Conservation (phyloP, 2,797 vertebrate species). For the Psittacula echo region DNA sequence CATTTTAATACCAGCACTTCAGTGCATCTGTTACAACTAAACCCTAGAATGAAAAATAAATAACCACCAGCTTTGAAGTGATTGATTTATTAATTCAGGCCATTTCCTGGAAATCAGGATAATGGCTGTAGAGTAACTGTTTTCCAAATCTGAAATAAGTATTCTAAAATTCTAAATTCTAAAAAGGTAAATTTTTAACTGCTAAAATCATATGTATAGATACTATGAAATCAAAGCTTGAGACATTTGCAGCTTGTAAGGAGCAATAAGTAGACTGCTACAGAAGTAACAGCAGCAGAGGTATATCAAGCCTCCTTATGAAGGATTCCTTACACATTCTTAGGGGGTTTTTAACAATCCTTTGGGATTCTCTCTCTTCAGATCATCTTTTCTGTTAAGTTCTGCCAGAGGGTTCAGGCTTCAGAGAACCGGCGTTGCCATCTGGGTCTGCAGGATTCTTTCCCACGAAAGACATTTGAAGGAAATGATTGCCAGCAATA, state of each 20-base stretch:
- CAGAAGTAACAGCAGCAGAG: not conserved
- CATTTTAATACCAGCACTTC: slow-evolving; percentile 51
- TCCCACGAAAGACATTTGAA: not conserved
- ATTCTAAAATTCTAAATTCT: not conserved
- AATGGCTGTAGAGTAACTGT: not conserved
- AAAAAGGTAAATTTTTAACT: slow-evolving; percentile 23
- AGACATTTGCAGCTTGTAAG: not conserved
- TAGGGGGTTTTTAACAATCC: not conserved
- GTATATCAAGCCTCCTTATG: not conserved
- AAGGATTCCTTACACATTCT: not conserved
- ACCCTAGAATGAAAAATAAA: slow-evolving; percentile 69
- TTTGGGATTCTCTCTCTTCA: not conserved
- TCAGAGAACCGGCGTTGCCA: not conserved
- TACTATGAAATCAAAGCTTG: not conserved
- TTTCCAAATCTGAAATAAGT: slow-evolving; percentile 34
- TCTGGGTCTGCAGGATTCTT: not conserved
- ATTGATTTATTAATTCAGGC: slow-evolving; percentile 51
- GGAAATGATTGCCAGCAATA: not conserved
- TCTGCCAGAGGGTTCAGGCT: not conserved
- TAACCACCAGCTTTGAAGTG: slow-evolving; percentile 49
- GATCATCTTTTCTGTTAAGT: not conserved
- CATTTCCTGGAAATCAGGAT: slow-evolving; percentile 44
- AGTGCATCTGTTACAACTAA: slow-evolving; percentile 60
- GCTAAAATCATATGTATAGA: not conserved
- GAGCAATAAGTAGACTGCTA: not conserved